A percentile compares a stretch with the other conserved stretches of the same genome.
phyloP scores from a whole-genome alignment of 2,113 vertebrate species.

The Eupsittula cactorum region DNA sequence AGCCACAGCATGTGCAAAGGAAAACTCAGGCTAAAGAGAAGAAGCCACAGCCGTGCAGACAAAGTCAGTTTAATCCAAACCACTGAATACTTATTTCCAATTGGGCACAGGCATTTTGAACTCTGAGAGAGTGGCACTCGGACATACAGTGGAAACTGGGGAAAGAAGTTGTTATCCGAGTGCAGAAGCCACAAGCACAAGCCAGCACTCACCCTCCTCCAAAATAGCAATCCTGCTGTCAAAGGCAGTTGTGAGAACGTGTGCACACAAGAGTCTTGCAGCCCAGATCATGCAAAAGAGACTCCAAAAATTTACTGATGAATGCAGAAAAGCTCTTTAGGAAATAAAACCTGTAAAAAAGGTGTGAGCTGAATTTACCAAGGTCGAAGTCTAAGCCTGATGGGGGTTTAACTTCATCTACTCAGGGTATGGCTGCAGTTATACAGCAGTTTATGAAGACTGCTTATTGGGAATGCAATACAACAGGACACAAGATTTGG shows the following conservation, averaged over 20 bases:
- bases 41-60: not conserved
- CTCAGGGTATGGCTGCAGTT: not conserved
- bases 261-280: not conserved
- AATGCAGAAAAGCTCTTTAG: not conserved
- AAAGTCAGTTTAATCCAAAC: not conserved
- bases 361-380: not conserved
- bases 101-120: not conserved
- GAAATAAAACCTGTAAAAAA: not conserved
- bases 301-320: not conserved
- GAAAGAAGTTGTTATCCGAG: not conserved
- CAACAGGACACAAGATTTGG: not conserved
- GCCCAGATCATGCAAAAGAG: not conserved
- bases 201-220: not conserved
- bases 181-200: not conserved
- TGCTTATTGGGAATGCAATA: not conserved
- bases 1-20: not conserved
- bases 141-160: accelerated
- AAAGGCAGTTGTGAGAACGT: not conserved
- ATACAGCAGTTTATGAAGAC: not conserved
- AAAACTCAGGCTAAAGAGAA: not conserved
- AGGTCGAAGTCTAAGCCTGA: not conserved
- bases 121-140: not conserved
- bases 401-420: not conserved
- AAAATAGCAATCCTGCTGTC: not conserved
- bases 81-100: not conserved